Evolutionary conservation across 2,797 vertebrate species (phyloP).

Genomic region (Gallirallus australis): DNA sequence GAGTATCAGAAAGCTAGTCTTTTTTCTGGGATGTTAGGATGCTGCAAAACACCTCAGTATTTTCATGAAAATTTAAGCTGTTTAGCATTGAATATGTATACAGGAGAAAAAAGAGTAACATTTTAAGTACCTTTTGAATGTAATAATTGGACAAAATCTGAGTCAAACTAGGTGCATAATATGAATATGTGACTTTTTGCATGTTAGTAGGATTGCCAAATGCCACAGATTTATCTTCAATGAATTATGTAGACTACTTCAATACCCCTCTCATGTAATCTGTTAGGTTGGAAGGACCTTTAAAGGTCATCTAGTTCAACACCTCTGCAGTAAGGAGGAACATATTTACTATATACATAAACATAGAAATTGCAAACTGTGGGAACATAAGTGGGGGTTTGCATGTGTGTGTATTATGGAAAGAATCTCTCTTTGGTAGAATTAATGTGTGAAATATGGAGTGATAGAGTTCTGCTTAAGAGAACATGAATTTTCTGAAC

Average conservation of each 20-base stretch:
- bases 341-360: neutral
- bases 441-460: neutral
- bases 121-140: neutral
- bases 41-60: too few species aligned
- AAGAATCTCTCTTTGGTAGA: neutral
- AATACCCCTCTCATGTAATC: too few species aligned
- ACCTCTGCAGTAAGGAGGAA: too few species aligned
- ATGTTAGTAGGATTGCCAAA: neutral
- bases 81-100: neutral
- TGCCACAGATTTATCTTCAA: neutral
- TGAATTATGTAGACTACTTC: neutral
- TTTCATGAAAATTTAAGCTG: neutral
- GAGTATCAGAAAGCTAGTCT: neutral
- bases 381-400: neutral
- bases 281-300: too few species aligned
- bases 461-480: neutral
- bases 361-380: neutral
- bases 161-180: neutral
- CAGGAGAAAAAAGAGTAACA: neutral
- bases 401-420: neutral
- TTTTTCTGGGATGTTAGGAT: too few species aligned
- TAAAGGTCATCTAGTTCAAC: too few species aligned
- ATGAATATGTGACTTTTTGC: neutral
- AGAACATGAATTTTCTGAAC: neutral
- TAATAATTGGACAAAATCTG: neutral